phyloP scores from a whole-genome alignment of 1,140 invertebrate species.

The Drosophila lacteicornis region DNA sequence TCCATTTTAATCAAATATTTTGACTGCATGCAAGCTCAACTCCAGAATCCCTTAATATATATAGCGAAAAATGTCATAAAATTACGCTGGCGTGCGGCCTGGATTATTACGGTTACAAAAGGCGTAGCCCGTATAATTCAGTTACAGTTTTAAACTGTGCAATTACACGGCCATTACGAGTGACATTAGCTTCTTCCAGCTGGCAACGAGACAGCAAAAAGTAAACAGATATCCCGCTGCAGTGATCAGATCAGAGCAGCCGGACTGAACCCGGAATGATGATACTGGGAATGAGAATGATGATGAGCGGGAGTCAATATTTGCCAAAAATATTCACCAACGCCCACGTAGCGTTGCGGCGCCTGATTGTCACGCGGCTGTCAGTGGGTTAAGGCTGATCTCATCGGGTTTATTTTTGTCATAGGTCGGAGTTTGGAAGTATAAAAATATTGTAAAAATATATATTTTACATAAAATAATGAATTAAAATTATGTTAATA shows the following conservation, averaged over 20 bases:
- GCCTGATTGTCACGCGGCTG: constrained; percentile 40
- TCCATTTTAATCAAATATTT: constrained; percentile 32
- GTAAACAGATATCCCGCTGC: constrained; percentile 13
- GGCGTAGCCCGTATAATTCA: constrained; percentile 28
- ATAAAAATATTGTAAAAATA: background rate
- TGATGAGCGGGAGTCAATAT: constrained; percentile 38
- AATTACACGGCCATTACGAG: constrained; percentile 56
- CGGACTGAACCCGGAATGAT: constrained; percentile 11
- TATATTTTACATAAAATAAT: too few species aligned
- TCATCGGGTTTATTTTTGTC: constrained; percentile 9
- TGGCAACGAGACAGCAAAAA: constrained; percentile 29
- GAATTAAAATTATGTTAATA: too few species aligned
- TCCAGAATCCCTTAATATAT: constrained; percentile 15
- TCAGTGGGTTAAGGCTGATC: constrained; percentile 34
- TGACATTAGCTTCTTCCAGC: constrained; percentile 57
- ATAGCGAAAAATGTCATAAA: constrained; percentile 49
- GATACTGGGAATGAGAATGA: background rate
- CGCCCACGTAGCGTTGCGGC: constrained; percentile 23
- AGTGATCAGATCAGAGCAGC: constrained; percentile 11
- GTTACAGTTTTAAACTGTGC: constrained; percentile 42
- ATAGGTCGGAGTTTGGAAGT: constrained; percentile 12
- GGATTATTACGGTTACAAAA: constrained; percentile 55
- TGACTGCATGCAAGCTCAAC: constrained; percentile 9
- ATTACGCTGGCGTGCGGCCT: constrained; percentile 58
- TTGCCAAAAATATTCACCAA: constrained; percentile 17